Conservation (phyloP, 2,113 vertebrate species). For the Zapornia atra region DNA sequence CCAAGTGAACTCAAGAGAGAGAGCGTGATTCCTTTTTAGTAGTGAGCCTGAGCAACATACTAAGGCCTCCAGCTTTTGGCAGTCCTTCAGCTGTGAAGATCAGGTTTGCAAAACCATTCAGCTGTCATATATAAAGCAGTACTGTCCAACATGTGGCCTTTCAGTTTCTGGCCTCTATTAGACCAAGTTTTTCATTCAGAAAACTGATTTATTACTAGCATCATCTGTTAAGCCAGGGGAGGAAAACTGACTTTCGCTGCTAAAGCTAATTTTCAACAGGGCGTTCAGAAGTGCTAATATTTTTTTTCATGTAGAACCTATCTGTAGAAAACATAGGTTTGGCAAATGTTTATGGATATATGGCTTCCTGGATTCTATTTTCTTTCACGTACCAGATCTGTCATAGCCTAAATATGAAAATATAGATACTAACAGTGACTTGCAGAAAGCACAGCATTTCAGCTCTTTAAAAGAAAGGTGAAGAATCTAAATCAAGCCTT, state of each 20-base stretch:
- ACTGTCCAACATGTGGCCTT: background rate
- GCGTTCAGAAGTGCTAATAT: background rate
- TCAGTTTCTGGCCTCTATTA: background rate
- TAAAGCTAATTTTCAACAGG: background rate
- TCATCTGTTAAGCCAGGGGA: background rate
- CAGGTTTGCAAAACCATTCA: slow-evolving; percentile 10
- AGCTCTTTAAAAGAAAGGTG: background rate
- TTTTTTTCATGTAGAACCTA: background rate
- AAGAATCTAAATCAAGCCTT: background rate
- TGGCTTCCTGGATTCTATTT: background rate
- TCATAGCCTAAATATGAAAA: background rate
- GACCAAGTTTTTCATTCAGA: background rate
- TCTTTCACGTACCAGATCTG: background rate
- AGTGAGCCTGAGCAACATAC: background rate
- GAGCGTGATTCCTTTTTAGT: background rate
- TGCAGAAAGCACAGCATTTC: background rate
- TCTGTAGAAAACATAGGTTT: background rate
- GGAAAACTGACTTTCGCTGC: background rate
- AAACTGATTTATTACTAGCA: background rate
- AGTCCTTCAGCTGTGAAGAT: background rate
- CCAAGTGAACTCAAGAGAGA: background rate
- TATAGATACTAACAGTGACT: background rate
- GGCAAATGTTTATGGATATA: background rate
- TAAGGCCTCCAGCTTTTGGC: background rate
- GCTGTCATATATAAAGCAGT: background rate